phyloP scores from a whole-genome alignment of 2,113 vertebrate genomes.

The Gallinago media region DNA sequence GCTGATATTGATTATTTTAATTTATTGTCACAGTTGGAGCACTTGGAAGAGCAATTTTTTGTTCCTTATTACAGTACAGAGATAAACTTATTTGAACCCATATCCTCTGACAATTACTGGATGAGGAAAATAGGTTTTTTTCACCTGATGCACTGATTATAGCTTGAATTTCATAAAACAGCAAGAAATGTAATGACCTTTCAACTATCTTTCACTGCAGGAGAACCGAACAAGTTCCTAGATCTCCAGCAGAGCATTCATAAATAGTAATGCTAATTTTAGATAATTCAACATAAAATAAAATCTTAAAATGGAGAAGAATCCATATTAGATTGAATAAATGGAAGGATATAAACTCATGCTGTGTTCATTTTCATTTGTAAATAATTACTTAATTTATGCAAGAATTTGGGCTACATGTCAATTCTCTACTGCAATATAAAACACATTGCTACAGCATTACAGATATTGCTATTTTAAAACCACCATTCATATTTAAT shows the following conservation, averaged over 20 bases:
- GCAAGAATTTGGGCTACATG: not conserved
- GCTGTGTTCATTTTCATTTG: not conserved
- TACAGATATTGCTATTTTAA: not conserved
- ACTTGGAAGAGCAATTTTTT: constrained; percentile 56
- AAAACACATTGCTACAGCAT: not conserved
- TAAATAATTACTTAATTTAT: not conserved
- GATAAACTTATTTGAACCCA: constrained; percentile 46
- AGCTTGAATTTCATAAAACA: constrained; percentile 65
- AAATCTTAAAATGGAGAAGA: not conserved
- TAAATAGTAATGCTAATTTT: constrained; percentile 54
- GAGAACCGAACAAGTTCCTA: constrained; percentile 45
- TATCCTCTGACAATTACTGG: not conserved
- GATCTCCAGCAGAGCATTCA: constrained; percentile 41
- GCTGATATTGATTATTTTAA: constrained; percentile 76
- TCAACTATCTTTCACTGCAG: constrained; percentile 36
- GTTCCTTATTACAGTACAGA: constrained; percentile 50
- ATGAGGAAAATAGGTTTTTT: constrained; percentile 73
- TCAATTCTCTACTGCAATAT: not conserved
- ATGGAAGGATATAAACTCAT: not conserved
- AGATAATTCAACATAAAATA: constrained; percentile 39
- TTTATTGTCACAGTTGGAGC: constrained; percentile 74
- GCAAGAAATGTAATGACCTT: constrained; percentile 66
- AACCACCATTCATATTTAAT: not conserved
- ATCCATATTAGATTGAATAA: not conserved
- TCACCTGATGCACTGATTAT: constrained; percentile 58